phyloP scores from a whole-genome alignment of 1,140 invertebrate genomes.

The Drosophila micromelanica region DNA sequence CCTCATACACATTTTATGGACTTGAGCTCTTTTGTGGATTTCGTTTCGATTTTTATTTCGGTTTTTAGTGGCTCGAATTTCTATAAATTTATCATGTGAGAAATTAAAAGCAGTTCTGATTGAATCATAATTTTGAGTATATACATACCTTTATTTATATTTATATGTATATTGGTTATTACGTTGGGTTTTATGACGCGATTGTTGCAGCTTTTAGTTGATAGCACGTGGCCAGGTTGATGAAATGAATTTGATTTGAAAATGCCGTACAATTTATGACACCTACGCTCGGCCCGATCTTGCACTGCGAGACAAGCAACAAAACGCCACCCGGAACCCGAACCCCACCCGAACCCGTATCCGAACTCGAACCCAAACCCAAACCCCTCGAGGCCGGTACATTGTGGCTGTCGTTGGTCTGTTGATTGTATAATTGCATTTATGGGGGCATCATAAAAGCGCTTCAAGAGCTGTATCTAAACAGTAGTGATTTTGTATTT shows the following conservation, averaged over 20 bases:
- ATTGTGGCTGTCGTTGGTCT: constrained; percentile 48
- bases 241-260: constrained; percentile 75
- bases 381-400: neutral
- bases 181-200: constrained; percentile 47
- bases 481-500: constrained; percentile 77
- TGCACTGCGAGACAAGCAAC: constrained; percentile 2
- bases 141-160: neutral
- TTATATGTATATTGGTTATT: constrained; percentile 16
- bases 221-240: constrained; percentile 70
- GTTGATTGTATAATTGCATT: constrained; percentile 76
- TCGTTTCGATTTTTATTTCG: constrained; percentile 56
- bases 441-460: constrained; percentile 72
- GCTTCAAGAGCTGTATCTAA: constrained; percentile 77
- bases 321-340: constrained; percentile 4
- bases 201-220: constrained; percentile 29
- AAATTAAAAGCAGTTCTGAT: constrained; percentile 70
- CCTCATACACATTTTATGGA: constrained; percentile 44
- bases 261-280: constrained; percentile 75
- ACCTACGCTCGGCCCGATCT: constrained; percentile 49
- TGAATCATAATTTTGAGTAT: constrained; percentile 68
- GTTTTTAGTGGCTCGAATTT: constrained; percentile 61
- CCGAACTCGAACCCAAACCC: neutral
- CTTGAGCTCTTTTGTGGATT: constrained; percentile 57
- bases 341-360: neutral
- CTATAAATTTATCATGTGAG: constrained; percentile 74